These are phyloP conservation scores for Ips typographus DNA, from an alignment of 1,140 invertebrate genomes.

Conservation along the genomic window DNA sequence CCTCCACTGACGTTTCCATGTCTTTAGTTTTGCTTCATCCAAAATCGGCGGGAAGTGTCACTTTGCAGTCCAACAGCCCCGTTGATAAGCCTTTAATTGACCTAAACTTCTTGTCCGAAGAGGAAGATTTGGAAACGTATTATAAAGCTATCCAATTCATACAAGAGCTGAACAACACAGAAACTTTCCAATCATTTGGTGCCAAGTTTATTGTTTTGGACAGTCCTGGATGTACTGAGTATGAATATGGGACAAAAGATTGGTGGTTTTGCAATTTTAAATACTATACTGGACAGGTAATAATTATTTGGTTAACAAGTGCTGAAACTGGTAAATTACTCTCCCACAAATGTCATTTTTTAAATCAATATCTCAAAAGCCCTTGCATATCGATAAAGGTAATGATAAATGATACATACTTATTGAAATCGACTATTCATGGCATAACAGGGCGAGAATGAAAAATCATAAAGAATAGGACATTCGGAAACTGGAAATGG, in stretches of 20 bases:
- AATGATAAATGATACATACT: too few relatives aligned
- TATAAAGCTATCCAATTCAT: slow-evolving; percentile 56
- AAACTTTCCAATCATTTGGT: slow-evolving; percentile 51
- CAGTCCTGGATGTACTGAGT: slow-evolving; percentile 50
- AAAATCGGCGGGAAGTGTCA: slow-evolving; percentile 60
- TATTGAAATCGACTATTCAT: too few relatives aligned
- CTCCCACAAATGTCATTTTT: too few relatives aligned
- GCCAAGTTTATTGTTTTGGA: slow-evolving; percentile 47
- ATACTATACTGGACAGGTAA: neutral
- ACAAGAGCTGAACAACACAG: slow-evolving; percentile 55
- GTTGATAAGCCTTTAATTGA: slow-evolving; percentile 64
- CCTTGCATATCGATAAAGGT: too few relatives aligned
- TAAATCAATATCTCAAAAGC: too few relatives aligned
- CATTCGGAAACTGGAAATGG: too few relatives aligned
- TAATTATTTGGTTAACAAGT: too few relatives aligned
- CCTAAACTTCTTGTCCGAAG: slow-evolving; percentile 62
- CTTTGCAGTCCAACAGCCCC: slow-evolving; percentile 60
- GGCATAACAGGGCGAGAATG: too few relatives aligned
- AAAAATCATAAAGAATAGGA: too few relatives aligned
- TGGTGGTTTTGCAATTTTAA: slow-evolving; percentile 37
- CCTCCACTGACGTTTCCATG: neutral
- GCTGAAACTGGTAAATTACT: too few relatives aligned
- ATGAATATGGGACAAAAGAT: slow-evolving; percentile 37
- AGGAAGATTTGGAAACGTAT: slow-evolving; percentile 58
- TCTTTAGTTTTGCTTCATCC: slow-evolving; percentile 66